Base-by-base conservation (phyloP, 2,888 invertebrate genomes). In the Acronicta alni region DNA sequence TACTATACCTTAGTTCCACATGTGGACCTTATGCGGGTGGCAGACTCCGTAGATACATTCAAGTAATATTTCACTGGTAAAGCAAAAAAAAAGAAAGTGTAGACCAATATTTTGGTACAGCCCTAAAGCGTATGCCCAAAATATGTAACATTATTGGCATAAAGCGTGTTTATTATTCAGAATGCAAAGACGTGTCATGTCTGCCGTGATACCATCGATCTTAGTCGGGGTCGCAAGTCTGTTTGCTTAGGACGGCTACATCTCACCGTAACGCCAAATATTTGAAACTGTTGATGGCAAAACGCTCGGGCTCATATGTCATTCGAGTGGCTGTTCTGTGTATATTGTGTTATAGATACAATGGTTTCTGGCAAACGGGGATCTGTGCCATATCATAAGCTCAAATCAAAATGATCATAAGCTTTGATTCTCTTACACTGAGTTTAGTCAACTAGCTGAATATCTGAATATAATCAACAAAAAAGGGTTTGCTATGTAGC, bases 261-360 rank as follows among this genome's bases (percentile, higher is more conserved):
- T 77, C 82, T 67, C 57, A 64, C 69, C 64, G 72, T 73, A 61
- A 83, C 72, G 75, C 77, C 89, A 91, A 91, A 91, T 90, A 91
- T 91, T 91, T 91, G 90, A 83, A 83, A 85, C 84, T 83, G 84
- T 83, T 88, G 89, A 90, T 89, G 84, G 85, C 84, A 82, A 82
- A 82, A 82, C 79, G 81, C 77, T 65, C 57, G 23, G 58, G 68
- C 66, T 81, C 77, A 75, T 73, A 78, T 81, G 81, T 81, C 81
- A 76, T 75, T 81, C 57, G 76, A 81, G 85, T 75, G 75, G 64
- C 57, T 67, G 63, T 59, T 61, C 61, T 67, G 67, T 75, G 56
- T 67, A 46, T 73, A 54, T 67, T 58, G 61, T 75, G 55, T 55
- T 62, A 48, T 52, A 26, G 55, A 58, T 62, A 75, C 67, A 59